Percentiles rank a stretch among this genome's conserved stretches.
Conservation (phyloP, 2,113 vertebrate genomes). For the Climacteris rufus region DNA sequence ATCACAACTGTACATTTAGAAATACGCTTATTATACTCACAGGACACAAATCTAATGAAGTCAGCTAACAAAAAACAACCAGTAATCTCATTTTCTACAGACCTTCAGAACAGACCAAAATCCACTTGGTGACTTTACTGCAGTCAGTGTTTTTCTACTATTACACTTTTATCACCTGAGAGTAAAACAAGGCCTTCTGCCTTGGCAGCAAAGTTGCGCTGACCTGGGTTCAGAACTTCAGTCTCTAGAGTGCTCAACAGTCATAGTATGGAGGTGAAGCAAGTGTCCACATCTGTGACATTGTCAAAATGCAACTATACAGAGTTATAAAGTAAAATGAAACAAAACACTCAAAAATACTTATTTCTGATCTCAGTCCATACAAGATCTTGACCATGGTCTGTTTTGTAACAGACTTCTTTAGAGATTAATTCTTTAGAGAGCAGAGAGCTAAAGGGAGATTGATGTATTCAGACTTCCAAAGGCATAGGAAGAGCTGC, state of each 20-base stretch:
- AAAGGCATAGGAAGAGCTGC: neutral
- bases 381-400: neutral
- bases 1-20: neutral
- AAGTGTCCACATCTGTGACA: neutral
- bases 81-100: conserved; percentile 16
- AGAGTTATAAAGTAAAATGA: neutral
- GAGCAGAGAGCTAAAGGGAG: neutral
- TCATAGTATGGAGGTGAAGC: neutral
- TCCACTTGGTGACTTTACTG: neutral
- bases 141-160: neutral
- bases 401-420: neutral
- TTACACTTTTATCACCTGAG: neutral
- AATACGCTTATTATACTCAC: neutral
- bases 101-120: conserved; percentile 8
- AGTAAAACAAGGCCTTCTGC: neutral
- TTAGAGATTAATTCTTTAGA: neutral
- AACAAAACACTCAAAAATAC: neutral
- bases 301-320: neutral
- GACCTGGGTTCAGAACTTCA: neutral
- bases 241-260: neutral
- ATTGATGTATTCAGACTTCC: neutral
- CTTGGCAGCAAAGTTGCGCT: neutral
- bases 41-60: neutral
- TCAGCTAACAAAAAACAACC: conserved; percentile 10
- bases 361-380: neutral